Percentiles rank a stretch among this genome's conserved stretches.
Evolutionary conservation across 2,797 vertebrate species (phyloP).

Genomic region (Chloroceryle amazona): DNA sequence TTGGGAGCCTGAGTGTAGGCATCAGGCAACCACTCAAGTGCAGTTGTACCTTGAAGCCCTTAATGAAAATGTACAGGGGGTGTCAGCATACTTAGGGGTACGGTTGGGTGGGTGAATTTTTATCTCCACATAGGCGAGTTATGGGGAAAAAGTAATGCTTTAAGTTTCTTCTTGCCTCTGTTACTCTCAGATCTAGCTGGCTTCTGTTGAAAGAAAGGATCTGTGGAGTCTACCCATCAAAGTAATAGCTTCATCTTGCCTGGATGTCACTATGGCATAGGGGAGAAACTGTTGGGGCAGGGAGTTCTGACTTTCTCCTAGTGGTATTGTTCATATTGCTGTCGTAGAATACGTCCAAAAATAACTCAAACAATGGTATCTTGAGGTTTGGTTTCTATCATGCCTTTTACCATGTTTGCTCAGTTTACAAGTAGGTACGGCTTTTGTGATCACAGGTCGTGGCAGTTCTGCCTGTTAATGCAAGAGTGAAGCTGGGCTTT

Average conservation of each 20-base stretch:
- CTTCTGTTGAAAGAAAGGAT: not conserved
- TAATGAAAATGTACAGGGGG: not conserved
- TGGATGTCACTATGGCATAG: not conserved
- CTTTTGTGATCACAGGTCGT: not conserved
- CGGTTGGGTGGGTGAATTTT: not conserved
- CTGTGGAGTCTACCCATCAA: not conserved
- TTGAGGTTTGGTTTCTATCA: not conserved
- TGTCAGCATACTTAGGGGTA: not conserved
- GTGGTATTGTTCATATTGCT: not conserved
- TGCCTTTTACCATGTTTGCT: not conserved
- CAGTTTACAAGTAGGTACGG: not conserved
- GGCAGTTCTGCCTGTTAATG: not conserved
- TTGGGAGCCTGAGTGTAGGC: not conserved
- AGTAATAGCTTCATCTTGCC: not conserved
- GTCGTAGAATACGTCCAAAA: not conserved
- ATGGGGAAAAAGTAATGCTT: not conserved
- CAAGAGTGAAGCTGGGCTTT: slow-evolving; percentile 11
- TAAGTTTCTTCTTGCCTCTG: not conserved
- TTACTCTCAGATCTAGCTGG: not conserved
- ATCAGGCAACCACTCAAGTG: not conserved
- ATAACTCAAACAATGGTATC: not conserved
- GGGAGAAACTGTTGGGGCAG: not conserved
- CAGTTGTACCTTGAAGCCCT: not conserved
- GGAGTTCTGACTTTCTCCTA: not conserved
- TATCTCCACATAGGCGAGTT: not conserved